A percentile compares a stretch with the other conserved stretches of the same genome.
Evolutionary conservation across 1,140 invertebrate genomes (phyloP).

Genomic region (Tetraneura akinire): DNA sequence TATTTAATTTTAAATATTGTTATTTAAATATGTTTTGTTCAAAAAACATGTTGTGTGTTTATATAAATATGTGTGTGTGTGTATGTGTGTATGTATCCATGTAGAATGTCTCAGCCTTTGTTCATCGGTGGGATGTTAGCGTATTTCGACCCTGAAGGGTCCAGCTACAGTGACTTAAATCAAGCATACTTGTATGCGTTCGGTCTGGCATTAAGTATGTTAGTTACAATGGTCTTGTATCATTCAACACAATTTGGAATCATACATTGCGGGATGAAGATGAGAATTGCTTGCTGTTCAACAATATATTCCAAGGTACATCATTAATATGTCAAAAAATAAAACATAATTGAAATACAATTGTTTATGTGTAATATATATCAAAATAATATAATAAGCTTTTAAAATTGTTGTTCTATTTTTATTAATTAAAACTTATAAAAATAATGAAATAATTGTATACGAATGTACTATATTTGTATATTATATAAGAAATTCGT

Average conservation of each 20-base stretch:
- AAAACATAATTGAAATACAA: too few species aligned
- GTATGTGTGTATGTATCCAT: not conserved
- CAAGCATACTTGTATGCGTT: conserved; percentile 70
- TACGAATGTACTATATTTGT: too few species aligned
- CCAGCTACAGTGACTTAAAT: conserved; percentile 55
- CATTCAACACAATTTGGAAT: conserved; percentile 80
- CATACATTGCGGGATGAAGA: conserved; percentile 75
- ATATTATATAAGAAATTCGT: too few species aligned
- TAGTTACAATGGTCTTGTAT: conserved; percentile 70
- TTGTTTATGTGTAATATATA: too few species aligned
- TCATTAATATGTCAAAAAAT: not conserved
- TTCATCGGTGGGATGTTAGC: conserved; percentile 72
- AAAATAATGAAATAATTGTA: too few species aligned
- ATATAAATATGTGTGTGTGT: conserved; percentile 9
- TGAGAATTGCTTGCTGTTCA: conserved; percentile 75
- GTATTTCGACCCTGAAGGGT: conserved; percentile 65
- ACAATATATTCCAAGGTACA: conserved; percentile 80
- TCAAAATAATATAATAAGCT: too few species aligned
- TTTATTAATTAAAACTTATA: too few species aligned
- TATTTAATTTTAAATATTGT: not conserved
- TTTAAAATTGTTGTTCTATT: too few species aligned
- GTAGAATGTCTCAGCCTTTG: conserved; percentile 71
- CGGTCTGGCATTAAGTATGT: conserved; percentile 70
- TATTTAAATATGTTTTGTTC: not conserved
- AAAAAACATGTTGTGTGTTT: not conserved